Evolutionary conservation across 2,797 vertebrate species (phyloP), one percentile per base, ranked within the genome.

Genomic region (Geotrypetes seraphini): DNA sequence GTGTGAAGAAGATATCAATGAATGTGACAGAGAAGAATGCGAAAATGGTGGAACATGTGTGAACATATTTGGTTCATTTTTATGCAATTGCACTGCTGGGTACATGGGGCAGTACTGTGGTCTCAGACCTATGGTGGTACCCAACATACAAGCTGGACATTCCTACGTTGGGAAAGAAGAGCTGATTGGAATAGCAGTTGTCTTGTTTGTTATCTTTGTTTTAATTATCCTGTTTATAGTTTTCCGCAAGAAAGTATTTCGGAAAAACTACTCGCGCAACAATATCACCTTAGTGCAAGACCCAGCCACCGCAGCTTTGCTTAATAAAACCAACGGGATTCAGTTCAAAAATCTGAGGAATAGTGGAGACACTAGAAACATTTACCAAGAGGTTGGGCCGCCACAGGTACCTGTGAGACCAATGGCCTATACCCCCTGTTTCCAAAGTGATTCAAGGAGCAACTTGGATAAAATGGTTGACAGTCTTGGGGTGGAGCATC

Each of bases 361-460:
- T 9, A 56, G 83, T 0, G 87, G 86, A 10, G 93, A 94, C 12
- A 79, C 84, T n/a, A 79, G 94, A 33, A 90, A 87, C 26, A 77
- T 94, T 24, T 96, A 91, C 62, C 78, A 90, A 5, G 94, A 97
- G 53, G 75, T 87, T 13, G 75, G 83, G 4, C 95, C 93, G 0
- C 95, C 94, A 0, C 93, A 97, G 63, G 89, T 99, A 4, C 95
- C 95, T 0, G 91, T 99, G 16, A 79, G 92, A 33, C 95, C 95
- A 0, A 91, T 97, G 92, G 90, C 90, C 6, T 97, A 99, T 59
- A 97, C 91, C 0, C 95, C 93, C 0, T 97, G 92, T 66, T 96
- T 96, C 67, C 89, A 91, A 50, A 88, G 90, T 10, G 90, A 96
- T 19, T 83, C 88, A 0, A 75, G 89, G 28, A 83, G 85, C 33